Conservation (phyloP, 2,113 vertebrate genomes). For the Bos javanicus region DNA sequence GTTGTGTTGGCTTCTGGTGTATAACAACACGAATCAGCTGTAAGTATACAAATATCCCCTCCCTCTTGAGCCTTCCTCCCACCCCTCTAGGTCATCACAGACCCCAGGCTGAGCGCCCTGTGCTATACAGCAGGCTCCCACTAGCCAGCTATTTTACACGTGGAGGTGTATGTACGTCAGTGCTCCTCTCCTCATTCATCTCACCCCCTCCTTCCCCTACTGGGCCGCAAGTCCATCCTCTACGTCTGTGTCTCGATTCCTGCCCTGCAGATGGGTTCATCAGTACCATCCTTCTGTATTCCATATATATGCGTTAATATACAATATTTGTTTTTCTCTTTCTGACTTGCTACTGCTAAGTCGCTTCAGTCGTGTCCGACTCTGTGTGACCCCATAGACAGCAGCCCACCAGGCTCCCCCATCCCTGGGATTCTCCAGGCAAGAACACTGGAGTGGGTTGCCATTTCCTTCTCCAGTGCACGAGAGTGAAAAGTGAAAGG, state of each 20-base stretch:
- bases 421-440: neutral
- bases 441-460: neutral
- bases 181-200: neutral
- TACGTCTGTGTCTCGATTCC: neutral
- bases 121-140: neutral
- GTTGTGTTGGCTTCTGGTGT: neutral
- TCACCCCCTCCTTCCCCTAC: neutral
- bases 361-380: rapidly evolving
- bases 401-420: neutral
- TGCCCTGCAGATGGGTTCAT: neutral
- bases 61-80: neutral
- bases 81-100: neutral
- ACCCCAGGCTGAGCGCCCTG: neutral
- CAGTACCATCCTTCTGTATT: neutral
- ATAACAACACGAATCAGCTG: rapidly evolving
- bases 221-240: neutral
- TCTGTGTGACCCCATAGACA: rapidly evolving
- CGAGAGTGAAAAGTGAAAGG: neutral
- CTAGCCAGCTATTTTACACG: rapidly evolving
- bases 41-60: neutral
- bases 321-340: neutral
- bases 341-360: neutral
- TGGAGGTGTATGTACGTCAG: neutral
- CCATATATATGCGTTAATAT: neutral
- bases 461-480: neutral